Conservation (phyloP, 1,140 invertebrate species). For the Fopius arisanus region DNA sequence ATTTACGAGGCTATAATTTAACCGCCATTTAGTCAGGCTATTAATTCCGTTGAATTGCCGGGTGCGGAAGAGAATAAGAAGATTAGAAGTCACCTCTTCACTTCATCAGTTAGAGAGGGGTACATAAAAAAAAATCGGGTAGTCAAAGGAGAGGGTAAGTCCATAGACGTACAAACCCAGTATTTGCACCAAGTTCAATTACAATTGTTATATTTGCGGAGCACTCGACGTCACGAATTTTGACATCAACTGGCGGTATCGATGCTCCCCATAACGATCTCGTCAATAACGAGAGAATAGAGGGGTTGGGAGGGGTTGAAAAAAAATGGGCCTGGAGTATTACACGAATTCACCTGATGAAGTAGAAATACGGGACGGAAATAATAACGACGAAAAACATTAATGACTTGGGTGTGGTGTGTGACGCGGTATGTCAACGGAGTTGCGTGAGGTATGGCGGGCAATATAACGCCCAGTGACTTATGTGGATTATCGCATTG, state of each 20-base stretch:
- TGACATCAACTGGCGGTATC: not conserved
- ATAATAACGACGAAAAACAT: constrained; percentile 32
- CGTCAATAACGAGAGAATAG: not conserved
- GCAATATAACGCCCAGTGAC: constrained; percentile 59
- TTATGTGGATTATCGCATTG: constrained; percentile 58
- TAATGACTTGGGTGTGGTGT: constrained; percentile 41
- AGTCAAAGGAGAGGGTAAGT: not conserved
- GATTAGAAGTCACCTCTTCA: constrained; percentile 26
- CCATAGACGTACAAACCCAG: not conserved
- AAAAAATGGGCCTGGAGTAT: not conserved
- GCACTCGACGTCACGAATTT: not conserved
- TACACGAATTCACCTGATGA: not conserved
- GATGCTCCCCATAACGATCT: not conserved
- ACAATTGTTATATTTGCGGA: not conserved
- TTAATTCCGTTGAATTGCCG: constrained; percentile 59
- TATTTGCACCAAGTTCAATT: not conserved
- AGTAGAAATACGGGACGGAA: not conserved
- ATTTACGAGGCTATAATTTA: constrained; percentile 63
- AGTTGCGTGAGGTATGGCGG: constrained; percentile 58
- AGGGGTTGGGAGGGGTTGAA: not conserved
- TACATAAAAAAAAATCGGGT: not conserved
- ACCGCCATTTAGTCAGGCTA: constrained; percentile 59
- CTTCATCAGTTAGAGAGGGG: not conserved
- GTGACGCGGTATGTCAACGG: constrained; percentile 54
- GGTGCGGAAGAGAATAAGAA: constrained; percentile 54